Evolutionary conservation across 2,113 vertebrate genomes (phyloP), one percentile per base, ranked within the genome.

Genomic region (Entomyzon cyanotis): DNA sequence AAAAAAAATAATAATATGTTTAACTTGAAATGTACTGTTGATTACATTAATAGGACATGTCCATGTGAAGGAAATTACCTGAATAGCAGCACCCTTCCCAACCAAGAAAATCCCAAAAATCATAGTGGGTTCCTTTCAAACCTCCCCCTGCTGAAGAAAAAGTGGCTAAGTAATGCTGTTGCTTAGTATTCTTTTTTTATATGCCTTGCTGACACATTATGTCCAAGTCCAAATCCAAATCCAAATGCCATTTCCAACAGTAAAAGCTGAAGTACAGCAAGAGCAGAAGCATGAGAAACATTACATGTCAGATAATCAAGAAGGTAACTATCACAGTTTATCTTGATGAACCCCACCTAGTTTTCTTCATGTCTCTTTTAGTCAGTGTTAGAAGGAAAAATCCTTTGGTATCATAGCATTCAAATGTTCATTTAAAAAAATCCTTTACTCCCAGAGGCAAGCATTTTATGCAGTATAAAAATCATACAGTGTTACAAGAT

Each of bases 51-150:
- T 58, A 50, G 37, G 27, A 15, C 4, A 18, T 7, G 50, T 79
- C 91, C 41, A 94, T 69, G 52, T 95, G 93, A 96, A 94, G 71
- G 78, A 97, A 97, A 96, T 94, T 23, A 68, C 37, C n/a, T 87
- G 87, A 94, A 83, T 50, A 59, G 15, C 14, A 58, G 10, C 21
- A 71, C 5, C 1, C 2, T 14, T 77, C 12, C 4, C 4, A 81
- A 11, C 3, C 14, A 91, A 53, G 79, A 77, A 97, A 93, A 82
- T 81, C 81, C 96, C 62, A 55, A 87, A 93, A 74, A 42, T 69
- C 28, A 52, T 24, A 37, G 3, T 70, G 11, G 0, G 15, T 4
- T 80, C 10, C 25, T 78, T 37, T 42, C 47, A 63, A 68, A 4
- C 15, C 22, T 81, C 70, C 23, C 50, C 16, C 67, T 1, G 13